Conservation (phyloP, 2,113 vertebrate species). For the Calidris pygmaea region DNA sequence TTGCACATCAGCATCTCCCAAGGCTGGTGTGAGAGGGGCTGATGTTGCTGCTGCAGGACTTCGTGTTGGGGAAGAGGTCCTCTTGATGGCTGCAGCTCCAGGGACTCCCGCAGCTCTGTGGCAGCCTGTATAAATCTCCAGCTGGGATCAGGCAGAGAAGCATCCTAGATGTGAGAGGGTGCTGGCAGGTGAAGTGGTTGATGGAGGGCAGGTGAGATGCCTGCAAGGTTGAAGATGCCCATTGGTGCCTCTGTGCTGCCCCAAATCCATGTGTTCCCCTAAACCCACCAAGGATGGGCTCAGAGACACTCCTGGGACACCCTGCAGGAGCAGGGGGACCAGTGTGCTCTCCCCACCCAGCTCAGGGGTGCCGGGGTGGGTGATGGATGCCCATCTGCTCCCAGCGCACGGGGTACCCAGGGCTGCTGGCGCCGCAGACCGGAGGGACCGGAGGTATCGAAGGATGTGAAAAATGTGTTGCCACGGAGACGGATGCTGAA, state of each 20-base stretch:
- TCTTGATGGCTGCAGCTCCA: rapidly evolving
- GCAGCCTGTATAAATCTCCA: not conserved
- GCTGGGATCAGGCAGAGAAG: not conserved
- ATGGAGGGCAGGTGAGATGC: not conserved
- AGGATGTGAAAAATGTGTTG: slow-evolving; percentile 3
- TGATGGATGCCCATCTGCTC: not conserved
- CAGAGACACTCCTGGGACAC: not conserved
- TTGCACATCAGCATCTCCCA: not conserved
- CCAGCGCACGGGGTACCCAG: rapidly evolving
- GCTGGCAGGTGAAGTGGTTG: not conserved
- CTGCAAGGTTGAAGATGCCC: not conserved
- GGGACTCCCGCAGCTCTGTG: not conserved
- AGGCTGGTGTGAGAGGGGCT: not conserved
- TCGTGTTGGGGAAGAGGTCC: not conserved
- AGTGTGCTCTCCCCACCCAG: rapidly evolving
- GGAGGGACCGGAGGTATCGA: not conserved
- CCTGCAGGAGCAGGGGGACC: not conserved
- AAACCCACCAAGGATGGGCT: not conserved
- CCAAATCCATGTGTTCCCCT: not conserved
- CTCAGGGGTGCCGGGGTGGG: not conserved
- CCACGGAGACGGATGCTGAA: slow-evolving; percentile 40
- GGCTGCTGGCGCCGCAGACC: not conserved
- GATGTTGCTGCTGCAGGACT: not conserved
- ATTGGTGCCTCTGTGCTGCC: not conserved
- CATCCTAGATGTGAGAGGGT: rapidly evolving